These are phyloP conservation scores for Nettapus auritus DNA, from an alignment of 2,113 vertebrate species.

Conservation along the genomic window DNA sequence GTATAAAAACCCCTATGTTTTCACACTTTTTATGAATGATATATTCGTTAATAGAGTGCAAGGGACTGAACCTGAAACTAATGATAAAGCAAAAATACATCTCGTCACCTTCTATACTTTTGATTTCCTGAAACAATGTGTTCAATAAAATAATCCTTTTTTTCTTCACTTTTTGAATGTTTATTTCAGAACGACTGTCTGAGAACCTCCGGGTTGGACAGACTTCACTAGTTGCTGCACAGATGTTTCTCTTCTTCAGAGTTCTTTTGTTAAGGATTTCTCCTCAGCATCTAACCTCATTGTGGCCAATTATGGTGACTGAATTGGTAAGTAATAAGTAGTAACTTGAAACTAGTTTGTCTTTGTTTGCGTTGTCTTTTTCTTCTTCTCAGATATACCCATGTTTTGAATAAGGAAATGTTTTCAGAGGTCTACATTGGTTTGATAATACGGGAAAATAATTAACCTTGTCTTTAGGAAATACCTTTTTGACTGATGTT, in stretches of 20 bases:
- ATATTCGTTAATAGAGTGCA: neutral
- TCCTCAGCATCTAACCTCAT: conserved; percentile 91
- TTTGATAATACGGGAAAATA: neutral
- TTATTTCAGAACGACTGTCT: conserved; percentile 88
- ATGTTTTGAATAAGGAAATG: neutral
- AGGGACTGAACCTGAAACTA: neutral
- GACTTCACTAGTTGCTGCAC: conserved; percentile 84
- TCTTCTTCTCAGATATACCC: neutral
- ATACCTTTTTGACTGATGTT: neutral
- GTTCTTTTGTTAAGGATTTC: conserved; percentile 94
- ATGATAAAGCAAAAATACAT: neutral
- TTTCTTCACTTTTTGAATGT: neutral
- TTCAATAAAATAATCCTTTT: neutral
- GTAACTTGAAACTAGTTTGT: neutral
- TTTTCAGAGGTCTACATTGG: neutral
- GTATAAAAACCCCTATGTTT: neutral
- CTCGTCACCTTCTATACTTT: neutral
- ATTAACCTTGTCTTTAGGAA: neutral
- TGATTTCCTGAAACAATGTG: neutral
- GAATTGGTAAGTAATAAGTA: conserved; percentile 84
- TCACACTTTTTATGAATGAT: neutral
- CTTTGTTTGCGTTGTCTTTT: neutral
- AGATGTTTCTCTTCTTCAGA: conserved; percentile 97
- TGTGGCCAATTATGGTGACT: conserved; percentile 99
- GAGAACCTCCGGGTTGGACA: conserved; percentile 91